Percentiles rank a stretch among this genome's conserved stretches.
Evolutionary conservation across 1,140 invertebrate genomes (phyloP).

Genomic region (Anoplolepis gracilipes): DNA sequence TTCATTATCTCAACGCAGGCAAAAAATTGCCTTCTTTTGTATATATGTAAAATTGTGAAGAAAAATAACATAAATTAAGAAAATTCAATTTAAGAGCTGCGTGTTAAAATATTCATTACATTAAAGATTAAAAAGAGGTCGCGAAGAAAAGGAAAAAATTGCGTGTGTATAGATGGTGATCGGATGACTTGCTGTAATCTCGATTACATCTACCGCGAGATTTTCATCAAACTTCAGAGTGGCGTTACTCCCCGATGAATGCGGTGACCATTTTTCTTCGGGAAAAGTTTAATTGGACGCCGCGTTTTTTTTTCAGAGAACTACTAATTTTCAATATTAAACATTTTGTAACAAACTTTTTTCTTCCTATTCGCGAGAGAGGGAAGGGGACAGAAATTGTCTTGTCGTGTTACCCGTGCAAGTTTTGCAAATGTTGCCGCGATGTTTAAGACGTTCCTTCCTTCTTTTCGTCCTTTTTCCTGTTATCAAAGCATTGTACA

Average conservation of each 20-base stretch:
- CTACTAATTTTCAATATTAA: slow-evolving; percentile 42
- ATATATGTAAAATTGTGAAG: background rate
- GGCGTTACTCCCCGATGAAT: background rate
- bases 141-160: background rate
- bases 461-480: background rate
- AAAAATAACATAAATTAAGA: background rate
- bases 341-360: slow-evolving; percentile 23
- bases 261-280: slow-evolving; percentile 19
- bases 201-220: slow-evolving; percentile 4
- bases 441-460: background rate
- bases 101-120: background rate
- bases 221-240: slow-evolving; percentile 28
- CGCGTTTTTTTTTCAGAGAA: background rate
- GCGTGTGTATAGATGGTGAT: background rate
- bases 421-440: background rate
- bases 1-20: too few relatives aligned
- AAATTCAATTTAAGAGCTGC: background rate
- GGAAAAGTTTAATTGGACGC: slow-evolving; percentile 36
- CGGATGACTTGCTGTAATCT: background rate
- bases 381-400: background rate
- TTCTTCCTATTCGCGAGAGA: background rate
- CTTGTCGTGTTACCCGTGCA: background rate
- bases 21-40: too few relatives aligned
- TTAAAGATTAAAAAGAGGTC: background rate
- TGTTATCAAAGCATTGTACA: slow-evolving; percentile 33